phyloP scores from a whole-genome alignment of 2,888 invertebrate species.

The Temnothorax ravouxi region DNA sequence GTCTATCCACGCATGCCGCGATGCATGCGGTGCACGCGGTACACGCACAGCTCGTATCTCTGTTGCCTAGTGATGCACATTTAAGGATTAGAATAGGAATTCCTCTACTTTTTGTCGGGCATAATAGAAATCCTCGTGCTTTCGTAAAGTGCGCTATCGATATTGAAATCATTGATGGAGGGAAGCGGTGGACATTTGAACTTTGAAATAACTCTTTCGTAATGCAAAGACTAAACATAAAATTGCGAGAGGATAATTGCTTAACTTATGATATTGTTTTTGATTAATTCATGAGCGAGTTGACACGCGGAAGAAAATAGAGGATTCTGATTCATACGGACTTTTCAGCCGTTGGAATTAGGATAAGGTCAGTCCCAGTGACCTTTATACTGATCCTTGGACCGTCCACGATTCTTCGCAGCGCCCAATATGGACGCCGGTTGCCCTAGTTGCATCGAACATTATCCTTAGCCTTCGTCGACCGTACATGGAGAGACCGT shows the following conservation, averaged over 20 bases:
- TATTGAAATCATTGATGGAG: background rate
- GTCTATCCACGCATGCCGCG: constrained; percentile 70
- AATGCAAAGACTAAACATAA: background rate
- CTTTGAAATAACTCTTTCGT: background rate
- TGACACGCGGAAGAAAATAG: background rate
- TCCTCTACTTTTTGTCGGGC: background rate
- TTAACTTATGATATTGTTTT: background rate
- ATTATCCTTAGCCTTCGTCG: constrained; percentile 79
- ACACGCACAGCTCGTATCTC: constrained; percentile 54
- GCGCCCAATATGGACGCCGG: constrained; percentile 77
- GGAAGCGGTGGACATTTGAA: background rate
- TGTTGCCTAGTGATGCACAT: background rate
- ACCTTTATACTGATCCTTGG: constrained; percentile 77
- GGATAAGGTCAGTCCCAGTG: constrained; percentile 81
- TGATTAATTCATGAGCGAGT: background rate
- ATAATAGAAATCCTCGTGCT: constrained; percentile 63
- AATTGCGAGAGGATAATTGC: background rate
- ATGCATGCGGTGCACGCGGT: constrained; percentile 42
- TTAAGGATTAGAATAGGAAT: constrained; percentile 32
- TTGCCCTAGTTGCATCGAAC: constrained; percentile 81
- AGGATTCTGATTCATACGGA: constrained; percentile 21
- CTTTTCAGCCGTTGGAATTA: constrained; percentile 72
- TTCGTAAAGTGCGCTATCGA: background rate
- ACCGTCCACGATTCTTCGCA: constrained; percentile 74
- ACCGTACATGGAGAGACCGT: constrained; percentile 79